Evolutionary conservation across 2,888 invertebrate species (phyloP).

Genomic region (Polia nebulosa): DNA sequence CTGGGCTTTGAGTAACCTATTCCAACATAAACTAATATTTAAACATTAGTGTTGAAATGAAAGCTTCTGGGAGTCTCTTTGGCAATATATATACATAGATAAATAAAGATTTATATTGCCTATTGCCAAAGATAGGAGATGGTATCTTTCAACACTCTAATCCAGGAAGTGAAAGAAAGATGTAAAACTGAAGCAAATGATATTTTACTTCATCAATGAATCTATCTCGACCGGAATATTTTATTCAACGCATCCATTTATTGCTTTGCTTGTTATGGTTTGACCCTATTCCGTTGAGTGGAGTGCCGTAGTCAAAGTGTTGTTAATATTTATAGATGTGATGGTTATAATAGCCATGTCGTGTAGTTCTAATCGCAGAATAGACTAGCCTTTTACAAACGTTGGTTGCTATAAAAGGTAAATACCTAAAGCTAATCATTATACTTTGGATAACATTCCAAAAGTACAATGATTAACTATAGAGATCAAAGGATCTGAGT

Average conservation of each 20-base stretch:
- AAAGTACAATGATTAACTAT: too few relatives aligned
- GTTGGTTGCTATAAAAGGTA: background rate
- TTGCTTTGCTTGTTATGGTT: constrained; percentile 18
- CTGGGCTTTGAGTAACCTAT: constrained; percentile 34
- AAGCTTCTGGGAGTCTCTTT: constrained; percentile 1
- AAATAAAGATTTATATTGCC: too few relatives aligned
- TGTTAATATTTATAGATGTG: constrained; percentile 11
- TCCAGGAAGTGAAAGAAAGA: background rate
- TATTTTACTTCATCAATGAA: constrained; percentile 27
- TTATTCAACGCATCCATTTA: constrained; percentile 29
- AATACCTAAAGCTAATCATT: background rate
- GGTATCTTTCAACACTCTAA: constrained; percentile 8
- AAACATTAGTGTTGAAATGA: constrained; percentile 22
- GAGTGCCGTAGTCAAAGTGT: background rate
- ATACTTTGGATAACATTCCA: background rate
- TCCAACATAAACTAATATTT: constrained; percentile 30
- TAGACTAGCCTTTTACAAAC: background rate
- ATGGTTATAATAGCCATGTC: constrained; percentile 10
- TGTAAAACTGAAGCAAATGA: background rate
- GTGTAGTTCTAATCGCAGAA: constrained; percentile 14
- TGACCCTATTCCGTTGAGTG: constrained; percentile 45
- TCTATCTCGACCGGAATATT: constrained; percentile 19
- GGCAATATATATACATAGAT: constrained; percentile 2
- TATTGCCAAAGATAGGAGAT: constrained; percentile 2
- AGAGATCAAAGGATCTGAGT: background rate